Base-by-base conservation (phyloP, 2,888 invertebrate species). In the Phaedon cochleariae region DNA sequence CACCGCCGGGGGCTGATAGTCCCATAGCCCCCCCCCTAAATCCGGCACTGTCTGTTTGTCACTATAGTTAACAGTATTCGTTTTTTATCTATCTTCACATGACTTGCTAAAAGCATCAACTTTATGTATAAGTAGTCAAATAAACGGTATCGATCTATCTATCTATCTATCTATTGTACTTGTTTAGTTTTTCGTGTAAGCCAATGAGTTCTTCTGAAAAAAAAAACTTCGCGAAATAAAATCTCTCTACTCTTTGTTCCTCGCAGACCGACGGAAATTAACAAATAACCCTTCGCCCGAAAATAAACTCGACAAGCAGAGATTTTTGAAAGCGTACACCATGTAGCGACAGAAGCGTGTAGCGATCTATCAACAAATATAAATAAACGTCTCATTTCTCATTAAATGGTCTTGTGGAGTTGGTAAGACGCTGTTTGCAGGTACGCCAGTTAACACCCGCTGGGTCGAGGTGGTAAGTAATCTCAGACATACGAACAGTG, bases 351-450 rank as follows among this genome's bases (percentile, higher is more conserved):
- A 20, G 54, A 63, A n/a, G 63, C 54, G 49, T 55, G 62, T 60
- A 69, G 61, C 72, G 72, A 76, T 76, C 74, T 74, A 76, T 76
- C 75, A 76, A 74, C 68, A 69, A 71, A 74, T 74, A 76, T 74
- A 75, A 76, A 76, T 76, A 74, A 73, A 75, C 65, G 76, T 74
- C 76, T 75, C 75, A 76, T 76, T 76, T 74, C 76, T 75, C 75
- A 76, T 76, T 76, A 76, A 74, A 68, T 69, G 69, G 64, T 71
- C 76, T 71, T 75, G 76, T 73, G 72, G 74, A 72, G 74, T 67
- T 54, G 46, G 26, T n/a, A n/a, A n/a, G n/a, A n/a, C n/a, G n/a
- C n/a, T n/a, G n/a, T 58, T 49, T 53, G 67, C 59, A 64, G 72
- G 70, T 65, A 68, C 52, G 58, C 59, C 58, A n/a, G n/a, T n/a